phyloP scores from a whole-genome alignment of 2,888 invertebrate genomes.

The Eucriotettix oculatus region DNA sequence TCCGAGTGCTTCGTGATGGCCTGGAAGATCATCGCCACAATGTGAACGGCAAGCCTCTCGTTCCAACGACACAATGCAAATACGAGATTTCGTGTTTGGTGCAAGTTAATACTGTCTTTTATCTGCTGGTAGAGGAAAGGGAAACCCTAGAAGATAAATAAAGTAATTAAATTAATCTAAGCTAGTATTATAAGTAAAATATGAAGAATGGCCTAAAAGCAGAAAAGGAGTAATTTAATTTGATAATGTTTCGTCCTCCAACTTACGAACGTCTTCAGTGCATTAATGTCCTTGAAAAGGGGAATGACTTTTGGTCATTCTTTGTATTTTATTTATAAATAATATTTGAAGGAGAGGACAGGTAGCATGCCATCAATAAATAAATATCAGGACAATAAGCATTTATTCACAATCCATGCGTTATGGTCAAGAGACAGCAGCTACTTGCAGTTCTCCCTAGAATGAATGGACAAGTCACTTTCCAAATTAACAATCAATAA shows the following conservation, averaged over 20 bases:
- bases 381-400: not conserved
- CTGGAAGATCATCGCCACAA: conserved; percentile 79
- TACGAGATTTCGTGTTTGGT: conserved; percentile 80
- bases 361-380: not conserved
- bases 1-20: conserved; percentile 79
- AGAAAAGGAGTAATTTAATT: too few relatives aligned
- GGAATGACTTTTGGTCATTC: conserved; percentile 5
- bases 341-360: not conserved
- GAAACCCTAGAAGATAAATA: conserved; percentile 54
- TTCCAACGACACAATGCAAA: conserved; percentile 85
- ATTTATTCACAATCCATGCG: too few relatives aligned
- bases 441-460: too few relatives aligned
- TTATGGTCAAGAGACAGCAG: too few relatives aligned
- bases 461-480: too few relatives aligned
- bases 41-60: conserved; percentile 71
- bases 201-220: too few relatives aligned
- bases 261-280: too few relatives aligned
- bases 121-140: conserved; percentile 91
- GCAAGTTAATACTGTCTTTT: conserved; percentile 79
- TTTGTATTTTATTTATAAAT: too few relatives aligned
- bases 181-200: too few relatives aligned
- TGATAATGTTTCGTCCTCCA: too few relatives aligned
- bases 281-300: conserved; percentile 4
- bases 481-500: too few relatives aligned
- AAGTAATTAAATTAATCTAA: too few relatives aligned